Evolutionary conservation across 2,797 vertebrate species (phyloP), one percentile per base, ranked within the genome.

Genomic region (Phrynocephalus guinanensis): DNA sequence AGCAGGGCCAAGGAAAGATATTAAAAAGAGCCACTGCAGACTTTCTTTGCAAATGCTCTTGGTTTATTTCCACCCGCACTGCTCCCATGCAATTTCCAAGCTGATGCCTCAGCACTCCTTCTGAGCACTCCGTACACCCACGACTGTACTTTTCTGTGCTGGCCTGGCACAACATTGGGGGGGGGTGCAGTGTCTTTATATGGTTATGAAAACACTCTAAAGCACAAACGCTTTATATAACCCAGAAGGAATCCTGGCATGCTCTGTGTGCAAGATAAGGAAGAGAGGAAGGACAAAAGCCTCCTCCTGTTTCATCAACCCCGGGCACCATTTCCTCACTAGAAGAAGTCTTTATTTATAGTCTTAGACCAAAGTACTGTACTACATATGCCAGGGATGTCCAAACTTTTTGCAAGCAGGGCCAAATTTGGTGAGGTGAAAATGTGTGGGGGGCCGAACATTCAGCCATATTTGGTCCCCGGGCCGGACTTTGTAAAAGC

Each of bases 11-110:
- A 88, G 79, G 72, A 82, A 88, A 24, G 87, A 82, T 85, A 88
- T 88, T 88, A 85, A 88, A 88, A 88, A 85, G 71, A 85, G 38
- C 63, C 83, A 82, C 83, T 68, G 8, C 30, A 85, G 84, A 85
- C 63, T 76, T 38, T n/a, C 63, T 75, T 76, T 85, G 18, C 83
- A 77, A 76, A 70, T 85, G 56, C 38, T 75, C 33, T 26, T 48
- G 33, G 68, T 67, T 84, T 85, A 76, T 70, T 81, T 82, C 71
- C 63, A 63, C 71, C 79, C 13, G 44, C 8, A 26, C 44, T 20
- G 63, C 78, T 70, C 30, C 78, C 83, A 63, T 68, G 60, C 71
- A 85, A 76, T 88, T 85, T 81, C 78, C 33, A 11, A 60, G 44
- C 28, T 28, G 5, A 63, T 87, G 26, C 52, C 83, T 76, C 71